phyloP scores from a whole-genome alignment of 2,797 vertebrate species.

The Nothura maculosa region DNA sequence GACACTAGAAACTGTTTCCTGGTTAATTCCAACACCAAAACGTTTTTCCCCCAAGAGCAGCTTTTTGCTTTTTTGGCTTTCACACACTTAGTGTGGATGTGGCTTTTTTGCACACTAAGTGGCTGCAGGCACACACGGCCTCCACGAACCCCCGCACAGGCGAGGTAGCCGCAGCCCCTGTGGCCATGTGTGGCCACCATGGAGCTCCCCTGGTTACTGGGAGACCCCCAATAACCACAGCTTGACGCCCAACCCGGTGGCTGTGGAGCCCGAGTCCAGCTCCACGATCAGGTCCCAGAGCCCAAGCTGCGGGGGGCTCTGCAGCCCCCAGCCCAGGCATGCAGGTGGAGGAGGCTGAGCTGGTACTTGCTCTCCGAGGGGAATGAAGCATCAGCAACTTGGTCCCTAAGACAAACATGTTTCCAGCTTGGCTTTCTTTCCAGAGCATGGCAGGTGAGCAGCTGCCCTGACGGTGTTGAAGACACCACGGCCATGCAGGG shows the following conservation, averaged over 20 bases:
- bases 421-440: not conserved
- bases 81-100: too few relatives aligned
- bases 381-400: not conserved
- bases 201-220: not conserved
- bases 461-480: not conserved
- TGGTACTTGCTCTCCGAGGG: too few relatives aligned
- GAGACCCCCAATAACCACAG: not conserved
- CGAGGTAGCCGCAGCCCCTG: not conserved
- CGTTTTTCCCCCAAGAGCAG: not conserved
- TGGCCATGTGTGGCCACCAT: accelerated
- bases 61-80: too few relatives aligned
- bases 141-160: not conserved
- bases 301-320: not conserved
- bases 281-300: not conserved
- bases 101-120: not conserved
- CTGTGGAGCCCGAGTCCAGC: too few relatives aligned
- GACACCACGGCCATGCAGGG: too few relatives aligned
- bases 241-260: not conserved
- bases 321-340: too few relatives aligned
- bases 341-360: not conserved
- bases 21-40: not conserved
- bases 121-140: not conserved
- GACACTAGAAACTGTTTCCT: not conserved
- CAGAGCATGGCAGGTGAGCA: not conserved
- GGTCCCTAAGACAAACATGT: not conserved